phyloP scores from a whole-genome alignment of 53 echinoderm and acorn worm genomes.

The Arbacia lixula region DNA sequence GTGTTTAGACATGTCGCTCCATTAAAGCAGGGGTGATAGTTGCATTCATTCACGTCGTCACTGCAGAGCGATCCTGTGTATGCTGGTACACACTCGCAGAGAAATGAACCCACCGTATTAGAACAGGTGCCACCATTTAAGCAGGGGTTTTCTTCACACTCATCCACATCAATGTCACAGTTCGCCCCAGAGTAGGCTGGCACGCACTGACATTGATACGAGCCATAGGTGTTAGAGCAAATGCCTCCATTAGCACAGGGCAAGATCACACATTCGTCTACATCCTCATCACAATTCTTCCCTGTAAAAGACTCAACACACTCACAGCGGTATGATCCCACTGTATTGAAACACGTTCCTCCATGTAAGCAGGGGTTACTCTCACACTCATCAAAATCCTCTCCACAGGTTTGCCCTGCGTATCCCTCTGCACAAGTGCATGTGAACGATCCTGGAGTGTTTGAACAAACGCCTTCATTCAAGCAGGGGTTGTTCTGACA shows the following conservation, averaged over 20 bases:
- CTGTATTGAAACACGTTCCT: slow-evolving; percentile 7
- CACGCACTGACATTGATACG: slow-evolving; percentile 3
- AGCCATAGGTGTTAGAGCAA: neutral
- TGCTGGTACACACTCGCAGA: neutral
- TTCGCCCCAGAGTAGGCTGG: neutral
- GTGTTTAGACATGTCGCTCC: slow-evolving; percentile 1
- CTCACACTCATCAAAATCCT: slow-evolving; percentile 21
- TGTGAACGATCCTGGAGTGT: slow-evolving; percentile 9
- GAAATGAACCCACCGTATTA: neutral
- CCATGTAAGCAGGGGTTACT: slow-evolving; percentile 1
- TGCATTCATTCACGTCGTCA: slow-evolving; percentile 19
- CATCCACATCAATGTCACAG: slow-evolving; percentile 6
- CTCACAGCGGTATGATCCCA: slow-evolving; percentile 9
- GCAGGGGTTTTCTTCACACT: slow-evolving; percentile 15
- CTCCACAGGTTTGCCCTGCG: slow-evolving; percentile 1
- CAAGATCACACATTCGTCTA: slow-evolving; percentile 3
- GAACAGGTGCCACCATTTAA: slow-evolving; percentile 10
- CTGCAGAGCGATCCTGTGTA: neutral
- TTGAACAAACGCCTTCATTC: slow-evolving; percentile 16
- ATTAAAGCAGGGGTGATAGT: slow-evolving; percentile 2
- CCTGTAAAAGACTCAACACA: neutral
- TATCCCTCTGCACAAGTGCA: neutral
- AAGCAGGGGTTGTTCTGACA: neutral
- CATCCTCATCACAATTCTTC: slow-evolving; percentile 13
- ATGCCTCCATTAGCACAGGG: slow-evolving; percentile 18